Conservation (phyloP, 2,113 vertebrate genomes). For the Stigmatopora nigra region DNA sequence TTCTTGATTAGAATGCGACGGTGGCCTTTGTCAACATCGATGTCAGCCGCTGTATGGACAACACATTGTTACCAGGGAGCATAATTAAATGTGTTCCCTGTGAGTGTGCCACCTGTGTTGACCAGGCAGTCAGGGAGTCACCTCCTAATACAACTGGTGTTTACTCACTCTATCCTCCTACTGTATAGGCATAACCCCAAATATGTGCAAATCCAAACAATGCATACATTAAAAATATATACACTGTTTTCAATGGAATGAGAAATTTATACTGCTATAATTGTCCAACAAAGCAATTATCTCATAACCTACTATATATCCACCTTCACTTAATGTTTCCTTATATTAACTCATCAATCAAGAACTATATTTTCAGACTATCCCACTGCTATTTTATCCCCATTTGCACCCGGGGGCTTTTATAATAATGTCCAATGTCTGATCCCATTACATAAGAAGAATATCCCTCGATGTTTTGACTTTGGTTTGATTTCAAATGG, state of each 20-base stretch:
- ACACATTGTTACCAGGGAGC: conserved; percentile 86
- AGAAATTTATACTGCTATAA: neutral
- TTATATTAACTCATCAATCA: neutral
- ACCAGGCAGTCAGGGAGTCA: conserved; percentile 64
- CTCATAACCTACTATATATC: neutral
- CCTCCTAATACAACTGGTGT: conserved; percentile 2
- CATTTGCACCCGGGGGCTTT: too few relatives aligned
- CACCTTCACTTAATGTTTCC: neutral
- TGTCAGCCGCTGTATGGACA: conserved; percentile 82
- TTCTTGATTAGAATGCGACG: conserved; percentile 92
- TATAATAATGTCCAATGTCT: too few relatives aligned
- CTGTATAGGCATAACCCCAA: conserved; percentile 13
- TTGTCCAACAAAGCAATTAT: neutral
- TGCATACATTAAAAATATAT: conserved; percentile 2
- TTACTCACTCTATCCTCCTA: neutral
- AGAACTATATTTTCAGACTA: neutral
- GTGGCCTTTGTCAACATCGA: conserved; percentile 89
- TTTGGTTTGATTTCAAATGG: neutral
- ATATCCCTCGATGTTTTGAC: too few relatives aligned
- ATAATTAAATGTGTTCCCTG: conserved; percentile 87
- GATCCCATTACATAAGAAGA: too few relatives aligned
- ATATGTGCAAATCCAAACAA: conserved; percentile 17
- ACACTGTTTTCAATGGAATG: neutral
- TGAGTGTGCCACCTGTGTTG: conserved; percentile 73
- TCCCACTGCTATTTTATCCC: neutral